These are phyloP conservation scores for Irena cyanogastra DNA, from an alignment of 2,113 vertebrate species.

Conservation along the genomic window DNA sequence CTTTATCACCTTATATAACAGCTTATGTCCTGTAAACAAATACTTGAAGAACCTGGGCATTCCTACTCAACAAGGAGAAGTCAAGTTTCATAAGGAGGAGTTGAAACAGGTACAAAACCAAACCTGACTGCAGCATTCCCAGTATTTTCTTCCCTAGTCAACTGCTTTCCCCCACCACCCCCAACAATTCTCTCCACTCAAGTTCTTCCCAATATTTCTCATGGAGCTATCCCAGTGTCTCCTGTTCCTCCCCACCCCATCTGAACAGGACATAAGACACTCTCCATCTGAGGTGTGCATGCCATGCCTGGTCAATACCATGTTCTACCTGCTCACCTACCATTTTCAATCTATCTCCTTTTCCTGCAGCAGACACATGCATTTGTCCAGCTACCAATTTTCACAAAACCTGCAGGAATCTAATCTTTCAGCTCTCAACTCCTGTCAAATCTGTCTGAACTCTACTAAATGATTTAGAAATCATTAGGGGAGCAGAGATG, in stretches of 20 bases:
- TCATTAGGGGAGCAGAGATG: neutral
- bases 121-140: neutral
- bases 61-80: neutral
- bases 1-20: neutral
- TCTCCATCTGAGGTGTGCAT: neutral
- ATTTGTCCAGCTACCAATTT: neutral
- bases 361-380: neutral
- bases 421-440: neutral
- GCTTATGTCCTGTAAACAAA: neutral
- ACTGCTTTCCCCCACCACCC: neutral
- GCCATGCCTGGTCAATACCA: neutral
- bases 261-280: neutral
- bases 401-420: slow-evolving; percentile 6
- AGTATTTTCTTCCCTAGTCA: neutral
- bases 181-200: neutral
- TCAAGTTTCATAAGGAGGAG: neutral
- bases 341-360: neutral
- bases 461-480: neutral
- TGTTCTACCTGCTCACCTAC: neutral
- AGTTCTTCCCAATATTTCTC: neutral
- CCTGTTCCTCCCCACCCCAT: neutral
- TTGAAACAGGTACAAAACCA: neutral
- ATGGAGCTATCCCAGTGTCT: neutral
- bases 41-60: neutral
- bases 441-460: neutral